Conservation (phyloP, 2,797 vertebrate genomes). For the Prunella strophiata region DNA sequence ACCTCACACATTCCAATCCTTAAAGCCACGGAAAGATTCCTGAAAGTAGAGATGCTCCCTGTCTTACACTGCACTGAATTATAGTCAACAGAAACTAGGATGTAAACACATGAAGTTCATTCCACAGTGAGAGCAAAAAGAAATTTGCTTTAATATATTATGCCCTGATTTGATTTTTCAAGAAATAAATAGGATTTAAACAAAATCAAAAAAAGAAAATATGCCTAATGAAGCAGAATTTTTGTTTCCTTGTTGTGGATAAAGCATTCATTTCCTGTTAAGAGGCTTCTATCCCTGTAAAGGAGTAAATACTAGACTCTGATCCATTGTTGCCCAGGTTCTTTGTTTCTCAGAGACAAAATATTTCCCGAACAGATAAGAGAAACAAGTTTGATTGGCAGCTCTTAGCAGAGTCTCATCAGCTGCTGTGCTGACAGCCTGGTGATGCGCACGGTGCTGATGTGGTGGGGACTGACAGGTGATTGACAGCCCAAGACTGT, state of each 20-base stretch:
- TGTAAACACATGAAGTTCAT: neutral
- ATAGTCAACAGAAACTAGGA: neutral
- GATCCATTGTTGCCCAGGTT: slow-evolving; percentile 71
- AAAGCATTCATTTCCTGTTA: slow-evolving; percentile 41
- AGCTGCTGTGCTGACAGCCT: slow-evolving; percentile 86
- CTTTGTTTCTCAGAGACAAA: slow-evolving; percentile 81
- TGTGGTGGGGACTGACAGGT: slow-evolving; percentile 85
- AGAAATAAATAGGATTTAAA: slow-evolving; percentile 11
- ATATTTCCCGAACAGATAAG: slow-evolving; percentile 77
- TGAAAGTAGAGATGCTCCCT: neutral
- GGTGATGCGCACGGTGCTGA: slow-evolving; percentile 77
- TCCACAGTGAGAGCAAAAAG: neutral
- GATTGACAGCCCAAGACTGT: slow-evolving; percentile 78
- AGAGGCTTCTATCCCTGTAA: slow-evolving; percentile 13
- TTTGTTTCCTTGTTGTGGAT: slow-evolving; percentile 27
- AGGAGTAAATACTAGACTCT: slow-evolving; percentile 63
- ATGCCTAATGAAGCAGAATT: slow-evolving; percentile 11
- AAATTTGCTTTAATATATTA: slow-evolving; percentile 30
- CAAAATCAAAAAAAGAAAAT: neutral
- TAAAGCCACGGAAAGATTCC: neutral
- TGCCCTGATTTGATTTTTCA: neutral
- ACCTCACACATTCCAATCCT: neutral
- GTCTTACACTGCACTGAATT: neutral
- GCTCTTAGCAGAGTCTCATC: slow-evolving; percentile 83
- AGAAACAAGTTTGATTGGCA: slow-evolving; percentile 87